Percentiles rank a stretch among this genome's conserved stretches.
phyloP scores from a whole-genome alignment of 2,113 vertebrate genomes.

The Probosciger aterrimus region DNA sequence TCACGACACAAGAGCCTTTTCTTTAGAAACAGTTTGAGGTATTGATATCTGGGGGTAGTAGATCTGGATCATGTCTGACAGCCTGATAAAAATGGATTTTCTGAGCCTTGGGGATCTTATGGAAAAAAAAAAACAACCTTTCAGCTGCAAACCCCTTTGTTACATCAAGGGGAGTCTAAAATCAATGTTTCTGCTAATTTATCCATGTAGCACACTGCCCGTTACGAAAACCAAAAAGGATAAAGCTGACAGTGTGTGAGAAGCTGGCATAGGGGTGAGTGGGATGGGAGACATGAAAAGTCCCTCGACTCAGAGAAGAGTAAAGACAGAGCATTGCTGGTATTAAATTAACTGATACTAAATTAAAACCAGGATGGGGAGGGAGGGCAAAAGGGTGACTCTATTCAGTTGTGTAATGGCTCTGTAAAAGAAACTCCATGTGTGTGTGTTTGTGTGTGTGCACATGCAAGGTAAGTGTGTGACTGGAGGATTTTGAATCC shows the following conservation, averaged over 20 bases:
- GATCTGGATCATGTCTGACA: background rate
- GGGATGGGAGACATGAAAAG: background rate
- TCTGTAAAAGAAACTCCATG: background rate
- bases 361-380: background rate
- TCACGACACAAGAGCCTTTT: background rate
- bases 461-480: background rate
- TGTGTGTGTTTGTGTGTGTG: no score
- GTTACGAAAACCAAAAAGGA: background rate
- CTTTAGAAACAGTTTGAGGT: background rate
- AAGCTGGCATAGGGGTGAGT: background rate
- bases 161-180: background rate
- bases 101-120: background rate
- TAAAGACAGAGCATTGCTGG: background rate
- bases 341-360: background rate
- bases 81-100: background rate
- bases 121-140: background rate
- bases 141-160: background rate
- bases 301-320: background rate
- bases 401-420: background rate
- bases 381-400: background rate
- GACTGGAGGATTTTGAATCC: background rate
- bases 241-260: background rate
- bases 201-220: background rate
- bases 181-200: constrained; percentile 4
- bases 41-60: background rate